phyloP scores from a whole-genome alignment of 2,797 vertebrate genomes.

The Trematomus bernacchii region DNA sequence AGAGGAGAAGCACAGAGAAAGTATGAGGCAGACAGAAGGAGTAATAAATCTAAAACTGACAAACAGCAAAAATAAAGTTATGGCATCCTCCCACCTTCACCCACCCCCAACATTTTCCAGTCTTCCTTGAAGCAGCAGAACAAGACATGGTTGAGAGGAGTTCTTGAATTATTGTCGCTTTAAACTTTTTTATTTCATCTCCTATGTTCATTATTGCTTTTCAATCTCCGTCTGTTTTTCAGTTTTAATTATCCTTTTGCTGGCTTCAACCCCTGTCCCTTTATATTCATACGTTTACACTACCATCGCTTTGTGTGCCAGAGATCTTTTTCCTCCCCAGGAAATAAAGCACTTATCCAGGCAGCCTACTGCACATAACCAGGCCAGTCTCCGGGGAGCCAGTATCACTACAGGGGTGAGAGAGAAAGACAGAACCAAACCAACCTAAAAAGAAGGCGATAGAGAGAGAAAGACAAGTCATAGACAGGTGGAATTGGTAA shows the following conservation, averaged over 20 bases:
- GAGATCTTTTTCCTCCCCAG: constrained; percentile 13
- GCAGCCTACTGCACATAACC: constrained; percentile 48
- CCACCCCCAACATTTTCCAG: constrained; percentile 32
- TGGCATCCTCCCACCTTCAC: constrained; percentile 57
- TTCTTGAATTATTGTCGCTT: constrained; percentile 30
- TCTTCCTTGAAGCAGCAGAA: constrained; percentile 41
- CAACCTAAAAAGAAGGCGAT: constrained; percentile 12
- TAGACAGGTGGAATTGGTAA: constrained; percentile 19
- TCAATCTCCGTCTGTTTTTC: constrained; percentile 8
- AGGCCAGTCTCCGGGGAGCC: constrained; percentile 46
- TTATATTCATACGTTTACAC: constrained; percentile 15
- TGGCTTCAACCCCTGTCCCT: constrained; percentile 2
- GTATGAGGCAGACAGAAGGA: constrained; percentile 61
- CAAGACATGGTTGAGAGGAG: constrained; percentile 26
- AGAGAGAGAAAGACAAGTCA: constrained; percentile 40
- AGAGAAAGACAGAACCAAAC: constrained; percentile 35
- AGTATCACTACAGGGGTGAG: constrained; percentile 44
- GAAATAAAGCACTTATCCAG: constrained; percentile 49
- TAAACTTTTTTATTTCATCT: constrained; percentile 31
- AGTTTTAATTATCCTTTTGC: constrained; percentile 12
- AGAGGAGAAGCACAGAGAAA: constrained; percentile 65
- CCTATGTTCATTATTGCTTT: constrained; percentile 17
- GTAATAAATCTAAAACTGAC: constrained; percentile 80
- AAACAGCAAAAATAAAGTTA: constrained; percentile 78
- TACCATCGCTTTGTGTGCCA: constrained; percentile 14